Conservation (phyloP, 2,888 invertebrate species). For the Theodoxus fluviatilis region DNA sequence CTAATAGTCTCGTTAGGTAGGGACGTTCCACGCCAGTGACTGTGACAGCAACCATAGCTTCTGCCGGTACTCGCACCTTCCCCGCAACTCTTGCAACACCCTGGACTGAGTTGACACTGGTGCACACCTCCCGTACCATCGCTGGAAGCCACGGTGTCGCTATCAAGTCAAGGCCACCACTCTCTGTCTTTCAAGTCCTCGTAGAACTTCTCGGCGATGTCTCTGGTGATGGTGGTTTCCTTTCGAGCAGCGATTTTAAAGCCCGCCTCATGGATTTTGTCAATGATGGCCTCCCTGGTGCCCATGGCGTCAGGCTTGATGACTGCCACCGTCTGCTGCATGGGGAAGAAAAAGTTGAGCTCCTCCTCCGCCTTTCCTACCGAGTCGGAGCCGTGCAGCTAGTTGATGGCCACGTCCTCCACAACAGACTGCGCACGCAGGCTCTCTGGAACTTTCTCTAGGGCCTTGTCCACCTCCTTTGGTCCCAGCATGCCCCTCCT, state of each 20-base stretch:
- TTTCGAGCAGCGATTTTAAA: slow-evolving; percentile 63
- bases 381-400: slow-evolving; percentile 60
- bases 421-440: slow-evolving; percentile 59
- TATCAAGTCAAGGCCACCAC: slow-evolving; percentile 43
- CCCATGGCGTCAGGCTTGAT: slow-evolving; percentile 63
- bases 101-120: too few species aligned
- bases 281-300: slow-evolving; percentile 63
- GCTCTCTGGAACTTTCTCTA: too few species aligned
- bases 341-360: slow-evolving; percentile 62
- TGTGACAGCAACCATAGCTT: too few species aligned
- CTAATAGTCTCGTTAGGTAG: too few species aligned
- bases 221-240: slow-evolving; percentile 57
- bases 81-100: too few species aligned
- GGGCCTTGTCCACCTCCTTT: too few species aligned
- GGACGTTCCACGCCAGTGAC: too few species aligned
- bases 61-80: too few species aligned
- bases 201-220: slow-evolving; percentile 61
- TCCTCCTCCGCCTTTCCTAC: slow-evolving; percentile 55
- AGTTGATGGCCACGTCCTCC: slow-evolving; percentile 53
- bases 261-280: slow-evolving; percentile 62
- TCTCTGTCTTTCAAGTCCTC: slow-evolving; percentile 55
- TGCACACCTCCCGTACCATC: too few species aligned
- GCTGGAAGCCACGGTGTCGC: too few species aligned
- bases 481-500: too few species aligned
- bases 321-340: slow-evolving; percentile 62